Evolutionary conservation across 2,113 vertebrate species (phyloP), one percentile per base, ranked within the genome.

Genomic region (Amazona guildingii): DNA sequence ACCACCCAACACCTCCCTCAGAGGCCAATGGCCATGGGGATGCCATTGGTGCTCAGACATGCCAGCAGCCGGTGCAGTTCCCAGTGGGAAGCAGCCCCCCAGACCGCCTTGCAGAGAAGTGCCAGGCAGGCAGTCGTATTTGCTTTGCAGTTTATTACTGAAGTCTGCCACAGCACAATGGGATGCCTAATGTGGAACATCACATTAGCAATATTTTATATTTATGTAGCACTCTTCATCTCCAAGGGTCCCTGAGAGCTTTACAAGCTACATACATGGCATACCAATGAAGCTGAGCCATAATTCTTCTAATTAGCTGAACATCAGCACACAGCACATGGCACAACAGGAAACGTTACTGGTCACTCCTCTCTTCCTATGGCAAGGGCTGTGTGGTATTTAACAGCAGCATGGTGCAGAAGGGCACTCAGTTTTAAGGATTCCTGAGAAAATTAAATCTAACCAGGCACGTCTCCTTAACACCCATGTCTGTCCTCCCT

Each of bases 291-390:
- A 82, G 78, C 62, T 15, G 6, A 92, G 80, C 62, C 81, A 79
- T 95, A 92, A 95, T 80, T 96, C 95, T 96, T 90, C 81, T 94
- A 93, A 97, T 96, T 96, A 97, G 82, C 41, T 49, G 74, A 96
- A 83, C 55, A 92, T 66, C 82, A 94, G 90, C 86, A 80, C 74
- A 31, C 31, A 54, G 66, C 74, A 77, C 83, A 37, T 59, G 57
- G 66, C 61, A 76, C 31, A 73, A 91, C 25, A 79, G 74, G 78
- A 91, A 43, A 85, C 3, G 24, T 46, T 92, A 78, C 62, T 6
- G 77, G 92, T 73, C 88, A 93, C n/a, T 79, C 39, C 64, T 67
- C 67, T 79, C 57, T 24, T 82, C 54, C 62, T 49, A 24, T 28
- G 41, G 35, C 12, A 89, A 49, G 51, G 68, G 37, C 27, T 43